Percentiles rank a stretch among this genome's conserved stretches.
Evolutionary conservation across 2,113 vertebrate genomes (phyloP).

Genomic region (Glaucomys volans): DNA sequence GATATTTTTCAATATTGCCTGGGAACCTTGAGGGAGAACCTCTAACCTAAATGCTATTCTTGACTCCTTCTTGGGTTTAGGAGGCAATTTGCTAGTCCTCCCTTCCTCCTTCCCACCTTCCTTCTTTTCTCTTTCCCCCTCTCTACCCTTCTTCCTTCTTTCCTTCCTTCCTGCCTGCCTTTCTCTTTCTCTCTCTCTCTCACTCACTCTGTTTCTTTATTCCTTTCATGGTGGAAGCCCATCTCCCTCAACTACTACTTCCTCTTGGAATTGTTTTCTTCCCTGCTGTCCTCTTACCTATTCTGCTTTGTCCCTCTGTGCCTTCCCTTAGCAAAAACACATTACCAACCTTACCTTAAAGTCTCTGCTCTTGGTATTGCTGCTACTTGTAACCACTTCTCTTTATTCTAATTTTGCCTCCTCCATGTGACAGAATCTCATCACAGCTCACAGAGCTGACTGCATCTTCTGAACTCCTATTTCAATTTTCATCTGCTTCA

Average conservation of each 20-base stretch:
- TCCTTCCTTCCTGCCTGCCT: rapidly evolving
- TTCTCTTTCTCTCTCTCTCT: neutral
- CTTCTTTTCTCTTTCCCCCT: neutral
- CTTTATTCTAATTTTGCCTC: neutral
- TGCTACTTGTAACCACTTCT: neutral
- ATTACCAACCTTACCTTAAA: neutral
- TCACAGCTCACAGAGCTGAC: neutral
- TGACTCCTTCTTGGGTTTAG: neutral
- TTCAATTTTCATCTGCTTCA: neutral
- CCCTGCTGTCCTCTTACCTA: neutral
- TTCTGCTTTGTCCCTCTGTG: neutral
- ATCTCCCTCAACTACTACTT: neutral
- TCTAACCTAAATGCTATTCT: neutral
- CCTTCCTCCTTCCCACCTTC: neutral
- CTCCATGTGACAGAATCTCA: neutral
- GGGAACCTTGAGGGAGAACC: neutral
- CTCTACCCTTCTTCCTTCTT: neutral
- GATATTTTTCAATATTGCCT: neutral
- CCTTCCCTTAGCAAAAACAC: neutral
- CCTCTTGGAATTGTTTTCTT: neutral
- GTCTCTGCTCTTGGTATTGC: neutral
- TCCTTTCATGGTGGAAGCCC: neutral
- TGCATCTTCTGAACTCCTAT: neutral
- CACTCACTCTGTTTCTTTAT: neutral
- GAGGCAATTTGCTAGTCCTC: neutral